Evolutionary conservation across 2,888 invertebrate genomes (phyloP), one percentile per base, ranked within the genome.

Genomic region (Leptinotarsa tumamoca): DNA sequence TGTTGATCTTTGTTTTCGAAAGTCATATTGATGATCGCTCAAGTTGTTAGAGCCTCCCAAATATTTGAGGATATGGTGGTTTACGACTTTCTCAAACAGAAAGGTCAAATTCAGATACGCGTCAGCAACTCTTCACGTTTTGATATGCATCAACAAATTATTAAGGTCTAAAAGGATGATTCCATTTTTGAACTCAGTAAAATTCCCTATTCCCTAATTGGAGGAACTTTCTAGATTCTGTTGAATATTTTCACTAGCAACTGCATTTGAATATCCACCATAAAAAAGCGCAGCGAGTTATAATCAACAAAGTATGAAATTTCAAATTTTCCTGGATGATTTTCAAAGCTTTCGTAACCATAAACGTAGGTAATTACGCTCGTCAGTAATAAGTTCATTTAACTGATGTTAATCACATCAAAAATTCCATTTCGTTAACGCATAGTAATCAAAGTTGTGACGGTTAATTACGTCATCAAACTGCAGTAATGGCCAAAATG

Each of bases 371-470:
- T 70, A 61, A 58, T 70, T 58, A 70, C 49, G 70, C 54, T 70
- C 33, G 58, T 21, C 70, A 23, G 70, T 58, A 70, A 70, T 58
- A 49, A 61, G 49, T 70, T 58, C 70, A 70, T 43, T 61, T 23
- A 70, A 58, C 15, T 56, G 61, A 58, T 58, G 73, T 72, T 56
- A 77, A 73, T 78, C 72, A 74, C 82, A 82, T 82, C 74, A 80
- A 82, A 82, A 82, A 82, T 82, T 82, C 82, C 79, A 82, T 82
- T 82, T 76, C 21, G 73, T 66, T 74, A 61, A 67, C 54, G 67
- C 72, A 67, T 72, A 71, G 70, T 73, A 50, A 18, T 72, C 21
- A 72, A 23, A 66, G 54, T 77, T 61, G 68, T 70, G 58, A 70
- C 71, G 70, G 68, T 43, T 21, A 43, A 70, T 56, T 70, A 61